These are phyloP conservation scores for Apogon talboti DNA, from an alignment of 2,797 vertebrate genomes.

Conservation along the genomic window DNA sequence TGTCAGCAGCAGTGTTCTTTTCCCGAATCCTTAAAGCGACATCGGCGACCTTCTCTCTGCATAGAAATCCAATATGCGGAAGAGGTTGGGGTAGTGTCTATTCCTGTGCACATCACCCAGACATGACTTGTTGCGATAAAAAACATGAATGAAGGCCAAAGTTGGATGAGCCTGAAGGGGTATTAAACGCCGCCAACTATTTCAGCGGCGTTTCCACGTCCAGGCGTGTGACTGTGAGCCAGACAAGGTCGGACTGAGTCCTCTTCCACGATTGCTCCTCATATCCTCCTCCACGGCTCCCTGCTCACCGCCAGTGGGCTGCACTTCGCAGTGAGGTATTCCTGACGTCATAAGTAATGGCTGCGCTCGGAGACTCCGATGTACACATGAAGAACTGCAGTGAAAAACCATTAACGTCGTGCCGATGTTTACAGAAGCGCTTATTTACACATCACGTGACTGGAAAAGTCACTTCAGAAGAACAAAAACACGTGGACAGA, in stretches of 20 bases:
- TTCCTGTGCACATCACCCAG: slow-evolving; percentile 62
- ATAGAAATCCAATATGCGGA: slow-evolving; percentile 81
- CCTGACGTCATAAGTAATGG: slow-evolving; percentile 74
- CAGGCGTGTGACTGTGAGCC: slow-evolving; percentile 62
- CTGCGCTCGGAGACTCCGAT: slow-evolving; percentile 56
- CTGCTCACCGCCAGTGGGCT: slow-evolving; percentile 57
- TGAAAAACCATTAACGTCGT: not conserved
- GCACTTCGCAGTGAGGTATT: slow-evolving; percentile 63
- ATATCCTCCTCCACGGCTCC: slow-evolving; percentile 62
- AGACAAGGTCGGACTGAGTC: slow-evolving; percentile 76
- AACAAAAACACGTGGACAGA: not conserved
- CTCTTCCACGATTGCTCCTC: slow-evolving; percentile 58
- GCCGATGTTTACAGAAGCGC: not conserved
- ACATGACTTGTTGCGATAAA: slow-evolving; percentile 45
- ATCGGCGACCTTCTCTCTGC: slow-evolving; percentile 69
- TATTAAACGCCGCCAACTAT: slow-evolving; percentile 47
- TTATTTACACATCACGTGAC: not conserved
- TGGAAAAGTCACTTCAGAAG: not conserved
- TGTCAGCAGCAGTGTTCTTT: slow-evolving; percentile 57
- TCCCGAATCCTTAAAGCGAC: slow-evolving; percentile 65
- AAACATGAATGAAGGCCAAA: slow-evolving; percentile 62
- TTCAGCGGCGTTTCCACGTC: slow-evolving; percentile 60
- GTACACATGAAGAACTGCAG: slow-evolving; percentile 41
- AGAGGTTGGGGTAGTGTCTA: slow-evolving; percentile 73
- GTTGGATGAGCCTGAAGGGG: slow-evolving; percentile 46